Evolutionary conservation across 2,113 vertebrate species (phyloP).

Genomic region (Xiphophorus maculatus): DNA sequence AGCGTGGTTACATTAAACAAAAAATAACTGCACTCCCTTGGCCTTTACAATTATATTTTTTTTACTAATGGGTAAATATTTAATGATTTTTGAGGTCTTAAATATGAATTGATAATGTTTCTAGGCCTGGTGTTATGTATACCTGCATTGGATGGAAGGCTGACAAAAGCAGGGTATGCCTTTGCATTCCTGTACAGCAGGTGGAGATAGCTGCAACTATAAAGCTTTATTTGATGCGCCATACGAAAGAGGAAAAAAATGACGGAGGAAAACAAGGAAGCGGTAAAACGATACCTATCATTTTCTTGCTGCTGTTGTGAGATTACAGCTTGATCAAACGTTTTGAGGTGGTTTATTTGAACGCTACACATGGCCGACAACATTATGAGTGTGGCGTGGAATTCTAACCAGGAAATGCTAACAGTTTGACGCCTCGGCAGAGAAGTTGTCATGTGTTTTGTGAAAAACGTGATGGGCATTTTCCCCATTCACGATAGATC

Average conservation of each 20-base stretch:
- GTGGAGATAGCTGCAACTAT: constrained; percentile 5
- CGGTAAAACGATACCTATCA: neutral
- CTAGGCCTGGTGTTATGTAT: neutral
- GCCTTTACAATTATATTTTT: too few species aligned
- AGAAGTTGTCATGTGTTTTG: neutral
- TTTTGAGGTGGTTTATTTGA: neutral
- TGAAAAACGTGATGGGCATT: neutral
- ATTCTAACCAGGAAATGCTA: constrained; percentile 12
- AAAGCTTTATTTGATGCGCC: neutral
- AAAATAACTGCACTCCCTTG: too few species aligned
- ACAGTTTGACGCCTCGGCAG: neutral
- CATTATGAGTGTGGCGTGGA: neutral
- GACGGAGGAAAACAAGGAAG: constrained; percentile 37
- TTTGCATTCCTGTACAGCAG: constrained; percentile 38
- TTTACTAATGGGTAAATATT: neutral
- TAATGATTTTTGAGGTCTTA: neutral
- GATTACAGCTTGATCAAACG: neutral
- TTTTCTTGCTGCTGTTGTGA: neutral
- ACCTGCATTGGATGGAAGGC: too few species aligned
- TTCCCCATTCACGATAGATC: neutral
- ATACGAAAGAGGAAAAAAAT: constrained; percentile 8
- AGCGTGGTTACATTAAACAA: too few species aligned
- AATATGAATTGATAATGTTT: neutral
- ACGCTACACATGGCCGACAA: neutral
- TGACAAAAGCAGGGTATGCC: neutral